phyloP scores from a whole-genome alignment of 2,797 vertebrate species.

The Nothura maculosa region DNA sequence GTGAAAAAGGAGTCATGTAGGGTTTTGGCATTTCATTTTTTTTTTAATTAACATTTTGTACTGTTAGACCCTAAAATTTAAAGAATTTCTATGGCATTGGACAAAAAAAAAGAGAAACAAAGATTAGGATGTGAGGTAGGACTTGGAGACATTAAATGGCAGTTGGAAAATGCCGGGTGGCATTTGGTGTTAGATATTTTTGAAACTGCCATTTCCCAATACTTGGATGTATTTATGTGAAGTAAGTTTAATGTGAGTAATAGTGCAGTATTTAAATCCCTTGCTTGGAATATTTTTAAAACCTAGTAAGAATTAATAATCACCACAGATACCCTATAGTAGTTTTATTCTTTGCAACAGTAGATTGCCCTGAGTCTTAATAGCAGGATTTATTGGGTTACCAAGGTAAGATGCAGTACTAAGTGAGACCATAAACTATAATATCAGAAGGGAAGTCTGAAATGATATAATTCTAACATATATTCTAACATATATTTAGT shows the following conservation, averaged over 20 bases:
- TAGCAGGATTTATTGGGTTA: not conserved
- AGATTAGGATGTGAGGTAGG: not conserved
- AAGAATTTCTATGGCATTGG: not conserved
- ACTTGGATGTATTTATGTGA: not conserved
- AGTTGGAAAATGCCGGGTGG: not conserved
- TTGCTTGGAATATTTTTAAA: not conserved
- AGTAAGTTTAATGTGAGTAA: not conserved
- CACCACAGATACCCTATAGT: not conserved
- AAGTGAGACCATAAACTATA: not conserved
- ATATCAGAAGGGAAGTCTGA: not conserved
- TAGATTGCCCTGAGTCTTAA: not conserved
- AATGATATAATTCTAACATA: not conserved
- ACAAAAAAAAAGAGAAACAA: accelerated
- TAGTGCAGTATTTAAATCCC: not conserved
- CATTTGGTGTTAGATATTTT: not conserved
- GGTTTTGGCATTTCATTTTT: not conserved
- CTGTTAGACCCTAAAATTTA: not conserved
- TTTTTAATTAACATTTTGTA: not conserved
- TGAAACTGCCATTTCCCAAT: not conserved
- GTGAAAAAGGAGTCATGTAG: not conserved
- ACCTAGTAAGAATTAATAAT: not conserved
- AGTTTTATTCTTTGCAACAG: not conserved
- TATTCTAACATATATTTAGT: not conserved
- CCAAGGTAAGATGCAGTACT: not conserved
- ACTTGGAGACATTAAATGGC: not conserved